Base-by-base conservation (phyloP, 2,797 vertebrate species). In the Vultur gryphus region DNA sequence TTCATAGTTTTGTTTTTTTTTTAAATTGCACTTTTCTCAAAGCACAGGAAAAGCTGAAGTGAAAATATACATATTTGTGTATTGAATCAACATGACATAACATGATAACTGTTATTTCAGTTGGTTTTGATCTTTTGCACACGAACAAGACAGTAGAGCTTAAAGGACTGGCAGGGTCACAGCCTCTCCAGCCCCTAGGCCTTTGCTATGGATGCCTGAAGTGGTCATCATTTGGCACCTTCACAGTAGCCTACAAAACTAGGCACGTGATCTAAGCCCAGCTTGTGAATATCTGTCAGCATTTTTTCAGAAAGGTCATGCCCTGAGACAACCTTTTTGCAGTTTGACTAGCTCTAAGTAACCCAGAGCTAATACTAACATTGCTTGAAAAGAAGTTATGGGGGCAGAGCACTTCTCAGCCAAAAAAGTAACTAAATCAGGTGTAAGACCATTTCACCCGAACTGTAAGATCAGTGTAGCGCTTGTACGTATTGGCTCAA, bases 401-500 rank as follows among this genome's bases (percentile, higher is more conserved):
- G 37, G n/a, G 8, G 6, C 19, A 81, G 90, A 81, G 24, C 4
- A 20, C 37, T 84, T 83, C 48, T 61, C 46, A 69, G 55, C 28
- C 13, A 33, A 31, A 71, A 57, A 48, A 29, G 28, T 43, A 54
- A 39, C 21, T 52, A 61, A 41, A 54, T 39, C 33, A 29, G 24
- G 3, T 57, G 1, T 41, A 48, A 37, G 7, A 37, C 17, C 2
- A n/a, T 86, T 84, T 84, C 31, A 51, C 24, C 37, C 10, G 2
- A 37, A 73, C 16, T 39, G 11, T 76, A 11, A 77, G 37, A 31
- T 73, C 51, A 52, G 51, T 13, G 8, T 33, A 44, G n/a, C 1
- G 2, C 48, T 58, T 73, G 39, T n/a, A 28, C 0, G 0, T 54
- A 26, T 35, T 37, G 55, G 25, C 13, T 92, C n/a, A 37, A 7